Evolutionary conservation across 2,113 vertebrate species (phyloP).

Genomic region (Colinus virginianus): DNA sequence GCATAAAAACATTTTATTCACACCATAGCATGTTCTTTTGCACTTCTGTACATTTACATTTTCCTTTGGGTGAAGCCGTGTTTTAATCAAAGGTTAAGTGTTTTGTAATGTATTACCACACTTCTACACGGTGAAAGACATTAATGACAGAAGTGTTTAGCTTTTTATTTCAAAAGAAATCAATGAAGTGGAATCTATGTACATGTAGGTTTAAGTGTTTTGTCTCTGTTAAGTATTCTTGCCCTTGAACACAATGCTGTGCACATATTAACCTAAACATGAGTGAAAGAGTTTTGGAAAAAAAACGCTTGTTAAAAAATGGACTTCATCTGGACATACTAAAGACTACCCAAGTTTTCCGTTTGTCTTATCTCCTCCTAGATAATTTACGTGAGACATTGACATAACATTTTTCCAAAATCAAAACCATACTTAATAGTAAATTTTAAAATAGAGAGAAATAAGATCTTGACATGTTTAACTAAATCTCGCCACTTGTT

Average conservation of each 20-base stretch:
- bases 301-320: neutral
- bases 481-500: neutral
- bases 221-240: neutral
- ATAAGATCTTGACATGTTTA: neutral
- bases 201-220: neutral
- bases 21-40: neutral
- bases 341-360: neutral
- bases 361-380: neutral
- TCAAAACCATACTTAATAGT: neutral
- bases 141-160: fast-evolving
- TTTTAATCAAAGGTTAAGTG: neutral
- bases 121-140: neutral
- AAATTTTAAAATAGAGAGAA: neutral
- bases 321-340: neutral
- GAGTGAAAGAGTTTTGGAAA: neutral
- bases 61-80: neutral
- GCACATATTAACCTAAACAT: neutral
- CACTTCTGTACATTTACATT: neutral
- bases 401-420: neutral
- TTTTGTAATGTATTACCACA: neutral
- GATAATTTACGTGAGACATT: neutral
- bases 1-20: neutral
- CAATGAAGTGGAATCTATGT: neutral
- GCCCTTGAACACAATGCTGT: neutral
- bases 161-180: neutral